Evolutionary conservation across 1,140 invertebrate genomes (phyloP).

Genomic region (Triops cancriformis): DNA sequence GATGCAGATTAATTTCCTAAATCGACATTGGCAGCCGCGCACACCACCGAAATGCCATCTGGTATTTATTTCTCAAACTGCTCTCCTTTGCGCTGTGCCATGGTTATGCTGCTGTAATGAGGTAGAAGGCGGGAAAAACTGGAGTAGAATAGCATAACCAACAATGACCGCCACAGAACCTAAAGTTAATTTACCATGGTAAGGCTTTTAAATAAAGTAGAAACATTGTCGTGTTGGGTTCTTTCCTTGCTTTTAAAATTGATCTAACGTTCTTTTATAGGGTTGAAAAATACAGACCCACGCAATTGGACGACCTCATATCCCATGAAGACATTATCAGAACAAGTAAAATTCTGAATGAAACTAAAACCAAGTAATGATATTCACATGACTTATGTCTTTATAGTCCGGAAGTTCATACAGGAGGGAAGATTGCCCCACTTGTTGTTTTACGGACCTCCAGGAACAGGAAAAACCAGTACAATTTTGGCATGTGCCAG

Average conservation of each 20-base stretch:
- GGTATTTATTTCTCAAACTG: too few species aligned
- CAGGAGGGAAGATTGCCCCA: constrained; percentile 88
- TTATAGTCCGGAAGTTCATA: constrained; percentile 87
- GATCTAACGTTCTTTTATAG: constrained; percentile 46
- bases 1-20: too few species aligned
- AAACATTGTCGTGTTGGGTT: too few species aligned
- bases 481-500: constrained; percentile 94
- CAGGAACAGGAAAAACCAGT: constrained; percentile 96
- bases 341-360: constrained; percentile 65
- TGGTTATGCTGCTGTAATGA: too few species aligned
- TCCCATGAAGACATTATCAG: constrained; percentile 94
- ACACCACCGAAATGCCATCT: too few species aligned
- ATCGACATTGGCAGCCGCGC: too few species aligned
- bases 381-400: constrained; percentile 31
- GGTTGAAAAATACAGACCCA: constrained; percentile 98
- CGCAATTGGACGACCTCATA: constrained; percentile 80
- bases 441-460: constrained; percentile 95
- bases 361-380: neutral
- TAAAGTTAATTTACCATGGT: constrained; percentile 25
- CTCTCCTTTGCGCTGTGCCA: too few species aligned
- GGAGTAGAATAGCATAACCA: neutral
- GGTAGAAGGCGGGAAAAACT: neutral
- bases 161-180: neutral
- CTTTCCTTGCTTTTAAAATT: constrained; percentile 24
- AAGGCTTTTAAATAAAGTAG: neutral